Conservation (phyloP, 2,113 vertebrate species). For the Pongo abelii region DNA sequence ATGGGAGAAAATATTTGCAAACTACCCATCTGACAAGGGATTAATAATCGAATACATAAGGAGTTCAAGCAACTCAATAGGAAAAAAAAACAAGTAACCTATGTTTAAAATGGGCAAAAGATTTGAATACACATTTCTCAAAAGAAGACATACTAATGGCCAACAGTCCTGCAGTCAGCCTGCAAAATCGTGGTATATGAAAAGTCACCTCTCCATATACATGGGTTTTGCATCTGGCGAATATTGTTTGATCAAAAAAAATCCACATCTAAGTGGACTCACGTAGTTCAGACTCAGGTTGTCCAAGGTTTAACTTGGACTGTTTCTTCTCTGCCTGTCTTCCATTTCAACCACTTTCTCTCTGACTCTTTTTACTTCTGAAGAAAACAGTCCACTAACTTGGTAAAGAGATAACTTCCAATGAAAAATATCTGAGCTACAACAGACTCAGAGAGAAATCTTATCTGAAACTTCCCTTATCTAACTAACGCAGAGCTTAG, state of each 20-base stretch:
- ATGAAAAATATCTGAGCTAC: background rate
- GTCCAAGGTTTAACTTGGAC: background rate
- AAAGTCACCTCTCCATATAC: background rate
- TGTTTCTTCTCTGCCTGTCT: background rate
- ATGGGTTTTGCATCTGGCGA: background rate
- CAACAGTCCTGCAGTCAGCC: no score
- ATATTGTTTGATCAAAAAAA: background rate
- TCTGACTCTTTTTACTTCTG: background rate
- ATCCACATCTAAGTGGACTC: background rate
- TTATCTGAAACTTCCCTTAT: background rate
- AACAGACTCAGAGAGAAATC: background rate
- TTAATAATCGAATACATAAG: no score
- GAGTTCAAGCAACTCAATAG: no score
- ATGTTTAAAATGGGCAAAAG: no score
- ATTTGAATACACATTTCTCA: no score
- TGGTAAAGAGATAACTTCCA: background rate
- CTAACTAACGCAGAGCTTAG: background rate
- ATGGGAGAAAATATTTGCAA: no score
- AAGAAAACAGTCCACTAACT: background rate
- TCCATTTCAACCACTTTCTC: background rate
- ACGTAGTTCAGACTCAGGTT: background rate
- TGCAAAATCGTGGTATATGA: background rate
- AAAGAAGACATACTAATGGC: no score
- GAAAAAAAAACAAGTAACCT: no score
- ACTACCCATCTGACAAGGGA: no score